Base-by-base conservation (phyloP, 2,888 invertebrate genomes). In the Bruchidius siliquastri region DNA sequence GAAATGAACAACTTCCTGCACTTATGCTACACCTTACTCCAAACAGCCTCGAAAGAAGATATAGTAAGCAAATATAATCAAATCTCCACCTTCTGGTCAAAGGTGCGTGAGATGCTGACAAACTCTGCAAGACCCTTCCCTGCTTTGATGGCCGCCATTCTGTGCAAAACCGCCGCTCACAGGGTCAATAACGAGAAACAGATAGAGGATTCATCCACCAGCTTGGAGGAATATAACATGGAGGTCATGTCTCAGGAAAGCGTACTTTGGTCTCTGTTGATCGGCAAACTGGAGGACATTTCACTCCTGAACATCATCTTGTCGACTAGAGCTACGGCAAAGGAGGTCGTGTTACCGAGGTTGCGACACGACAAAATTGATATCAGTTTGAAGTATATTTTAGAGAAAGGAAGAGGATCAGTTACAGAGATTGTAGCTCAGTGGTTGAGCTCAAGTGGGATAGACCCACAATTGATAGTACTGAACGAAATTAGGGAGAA, bases 271-370 rank as follows among this genome's bases (percentile, higher is more conserved):
- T 93, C 94, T 20, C 87, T 96, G 71, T 87, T 97, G 0, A 93
- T 96, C 68, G 94, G 94, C 72, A 96, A 96, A 88, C 88, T 97
- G 70, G 97, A 97, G 85, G 96, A 97, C 84, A 90, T 96, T 76
- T 91, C 96, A 1, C 90, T 95, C 72, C 88, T 97, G 20, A 92
- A 93, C 87, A 89, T 93, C 79, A 90, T 95, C 72, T 86, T 93
- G 75, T 86, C 89, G 78, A 89, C 87, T 76, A 89, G 88, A 81
- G 88, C 88, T 8, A 81, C 83, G 22, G 76, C 77, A 3, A 77
- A 80, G 13, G 84, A 86, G 74, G 76, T 85, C 0, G 77, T 82
- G 8, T 85, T 91, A 75, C 91, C 91, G 0, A 89, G 88, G 83
- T 80, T 92, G 69, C 85, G 88, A 66, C 88, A 89, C 74, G 88